Conservation (phyloP, 2,888 invertebrate genomes). For the Drosophila borborema region DNA sequence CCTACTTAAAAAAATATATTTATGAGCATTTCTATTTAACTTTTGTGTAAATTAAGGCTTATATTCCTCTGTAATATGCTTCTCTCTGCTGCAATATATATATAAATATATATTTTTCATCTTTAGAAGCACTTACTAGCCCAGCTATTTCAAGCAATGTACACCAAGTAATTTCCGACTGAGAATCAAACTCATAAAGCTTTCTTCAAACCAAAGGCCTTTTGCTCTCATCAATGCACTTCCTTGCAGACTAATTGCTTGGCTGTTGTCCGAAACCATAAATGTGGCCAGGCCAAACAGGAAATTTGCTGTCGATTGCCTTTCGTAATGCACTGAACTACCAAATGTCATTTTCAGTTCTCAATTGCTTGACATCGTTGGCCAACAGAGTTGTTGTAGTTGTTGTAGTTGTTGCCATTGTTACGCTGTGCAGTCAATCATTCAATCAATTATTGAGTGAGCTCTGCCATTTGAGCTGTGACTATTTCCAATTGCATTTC, state of each 20-base stretch:
- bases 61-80: too few relatives aligned
- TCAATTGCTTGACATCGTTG: conserved; percentile 41
- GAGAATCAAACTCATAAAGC: background rate
- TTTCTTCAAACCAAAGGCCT: conserved; percentile 4
- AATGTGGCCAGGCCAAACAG: conserved; percentile 34
- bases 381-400: conserved; percentile 6
- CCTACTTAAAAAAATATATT: background rate
- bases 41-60: too few relatives aligned
- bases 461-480: conserved; percentile 54
- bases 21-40: too few relatives aligned
- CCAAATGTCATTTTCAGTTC: conserved; percentile 50
- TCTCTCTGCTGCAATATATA: background rate
- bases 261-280: background rate
- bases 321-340: conserved; percentile 18
- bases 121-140: background rate
- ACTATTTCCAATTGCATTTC: conserved; percentile 78
- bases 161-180: background rate
- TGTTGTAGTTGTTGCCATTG: conserved; percentile 57
- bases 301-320: conserved; percentile 44
- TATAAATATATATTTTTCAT: too few relatives aligned
- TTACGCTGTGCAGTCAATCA: conserved; percentile 63
- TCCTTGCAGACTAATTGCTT: conserved; percentile 4
- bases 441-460: conserved; percentile 36
- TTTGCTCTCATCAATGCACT: background rate
- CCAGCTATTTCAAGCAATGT: background rate